Evolutionary conservation across 1,140 invertebrate species (phyloP).

Genomic region (Heliconius hermathena): DNA sequence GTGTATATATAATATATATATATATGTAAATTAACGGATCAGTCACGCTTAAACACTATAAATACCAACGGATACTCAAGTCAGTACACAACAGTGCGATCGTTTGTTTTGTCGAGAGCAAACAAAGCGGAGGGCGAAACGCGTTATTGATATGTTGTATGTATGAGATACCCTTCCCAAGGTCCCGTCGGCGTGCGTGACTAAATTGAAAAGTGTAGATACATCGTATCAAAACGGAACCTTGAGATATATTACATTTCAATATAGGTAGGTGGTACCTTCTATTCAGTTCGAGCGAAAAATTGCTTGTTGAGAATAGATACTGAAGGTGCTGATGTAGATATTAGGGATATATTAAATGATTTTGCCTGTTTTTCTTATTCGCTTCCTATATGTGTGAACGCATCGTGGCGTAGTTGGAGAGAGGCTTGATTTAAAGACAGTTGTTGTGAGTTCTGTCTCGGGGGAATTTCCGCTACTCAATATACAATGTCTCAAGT

Average conservation of each 20-base stretch:
- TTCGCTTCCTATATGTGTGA: not conserved
- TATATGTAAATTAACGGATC: not conserved
- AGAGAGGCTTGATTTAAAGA: no score
- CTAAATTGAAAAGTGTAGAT: constrained; percentile 26
- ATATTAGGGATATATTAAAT: not conserved
- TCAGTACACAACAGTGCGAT: not conserved
- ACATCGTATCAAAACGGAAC: not conserved
- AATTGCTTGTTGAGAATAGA: not conserved
- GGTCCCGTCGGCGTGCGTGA: constrained; percentile 38
- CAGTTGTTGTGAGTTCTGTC: no score
- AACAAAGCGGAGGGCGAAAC: constrained; percentile 29
- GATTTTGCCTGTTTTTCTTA: not conserved
- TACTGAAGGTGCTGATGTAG: not conserved
- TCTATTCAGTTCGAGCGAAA: constrained; percentile 17
- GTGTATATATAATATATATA: no score
- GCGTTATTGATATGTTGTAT: constrained; percentile 37
- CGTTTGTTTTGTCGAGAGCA: constrained; percentile 9
- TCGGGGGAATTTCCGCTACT: no score
- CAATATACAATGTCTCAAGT: no score
- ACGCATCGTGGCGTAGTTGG: not conserved
- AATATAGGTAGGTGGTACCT: not conserved
- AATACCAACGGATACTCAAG: not conserved
- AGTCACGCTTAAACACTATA: not conserved
- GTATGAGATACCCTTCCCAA: constrained; percentile 38
- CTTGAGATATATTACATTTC: constrained; percentile 18